Evolutionary conservation across 2,113 vertebrate species (phyloP), one percentile per base, ranked within the genome.

Genomic region (Nycticryphes semicollaris): DNA sequence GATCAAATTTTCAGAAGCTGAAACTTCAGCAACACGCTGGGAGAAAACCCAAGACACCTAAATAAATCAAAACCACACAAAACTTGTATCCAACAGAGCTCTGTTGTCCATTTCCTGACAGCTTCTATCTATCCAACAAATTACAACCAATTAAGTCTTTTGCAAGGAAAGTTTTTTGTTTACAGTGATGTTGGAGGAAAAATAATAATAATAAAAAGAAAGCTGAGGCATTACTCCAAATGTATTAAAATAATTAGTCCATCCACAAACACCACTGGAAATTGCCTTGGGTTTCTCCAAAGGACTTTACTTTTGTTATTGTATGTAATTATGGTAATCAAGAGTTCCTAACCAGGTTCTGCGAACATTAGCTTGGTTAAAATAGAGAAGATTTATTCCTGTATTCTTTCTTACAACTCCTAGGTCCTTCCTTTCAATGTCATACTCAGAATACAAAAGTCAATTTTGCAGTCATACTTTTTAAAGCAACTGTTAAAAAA

Each of bases 171-270:
- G 20, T 54, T 90, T 90, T 90, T 81, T 70, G 54, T 94, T 96
- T 87, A 87, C 74, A 84, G 33, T 5, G 15, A 54, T 60, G 69
- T 13, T 53, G 20, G 31, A 39, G 13, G 6, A 6, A 45, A 41
- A 21, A 50, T 39, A 39, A 62, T 7, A 8, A 56, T 37, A 19
- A 62, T 57, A 57, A 11, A 12, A 51, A 16, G 16, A 54, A 7
- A 70, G n/a, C 41, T 30, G 23, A 90, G 66, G 74, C 89, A 73
- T 84, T 79, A 91, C 25, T 92, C 86, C 87, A 92, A 79, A 92
- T 18, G 23, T 84, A 93, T 90, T 92, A 92, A 92, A 94, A 86
- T 92, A 95, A 92, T 95, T 93, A 95, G 82, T 82, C 70, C 69
- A 79, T 92, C 83, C 90, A 94, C 89, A 93, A 89, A 89, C 80